A percentile compares a stretch with the other conserved stretches of the same genome.
These are phyloP conservation scores for Microctonus aethiopoides DNA, from an alignment of 2,888 invertebrate species.

Conservation along the genomic window DNA sequence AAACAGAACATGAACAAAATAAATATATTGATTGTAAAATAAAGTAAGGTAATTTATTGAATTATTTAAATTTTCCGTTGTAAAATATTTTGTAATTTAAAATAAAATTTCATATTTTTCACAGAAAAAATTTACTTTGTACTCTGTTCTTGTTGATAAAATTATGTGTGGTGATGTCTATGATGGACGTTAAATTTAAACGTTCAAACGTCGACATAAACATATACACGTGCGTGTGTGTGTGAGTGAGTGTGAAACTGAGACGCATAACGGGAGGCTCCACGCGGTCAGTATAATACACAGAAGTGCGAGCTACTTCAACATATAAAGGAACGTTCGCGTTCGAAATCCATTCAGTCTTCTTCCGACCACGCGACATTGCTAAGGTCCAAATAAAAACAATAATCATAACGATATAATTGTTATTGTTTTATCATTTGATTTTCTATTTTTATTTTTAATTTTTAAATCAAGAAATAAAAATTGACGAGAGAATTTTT, in stretches of 20 bases:
- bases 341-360: slow-evolving; percentile 56
- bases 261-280: slow-evolving; percentile 31
- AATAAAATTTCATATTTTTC: too few species aligned
- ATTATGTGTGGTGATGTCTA: background rate
- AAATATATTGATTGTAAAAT: too few species aligned
- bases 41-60: too few species aligned
- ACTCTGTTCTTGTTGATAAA: background rate
- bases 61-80: too few species aligned
- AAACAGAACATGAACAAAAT: too few species aligned
- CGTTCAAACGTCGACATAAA: slow-evolving; percentile 29
- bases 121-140: too few species aligned
- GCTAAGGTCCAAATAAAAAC: background rate
- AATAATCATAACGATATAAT: background rate
- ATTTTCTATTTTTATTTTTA: too few species aligned
- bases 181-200: slow-evolving; percentile 14
- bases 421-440: too few species aligned
- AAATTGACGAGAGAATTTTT: too few species aligned
- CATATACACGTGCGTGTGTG: background rate
- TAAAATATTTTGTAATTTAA: too few species aligned
- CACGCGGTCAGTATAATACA: slow-evolving; percentile 38
- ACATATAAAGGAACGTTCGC: slow-evolving; percentile 58
- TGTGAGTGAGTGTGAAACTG: slow-evolving; percentile 17
- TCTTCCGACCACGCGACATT: slow-evolving; percentile 51
- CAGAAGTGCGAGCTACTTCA: slow-evolving; percentile 50
- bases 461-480: too few species aligned